phyloP scores from a whole-genome alignment of 2,888 invertebrate genomes.

The Acanthoscelides obtectus region DNA sequence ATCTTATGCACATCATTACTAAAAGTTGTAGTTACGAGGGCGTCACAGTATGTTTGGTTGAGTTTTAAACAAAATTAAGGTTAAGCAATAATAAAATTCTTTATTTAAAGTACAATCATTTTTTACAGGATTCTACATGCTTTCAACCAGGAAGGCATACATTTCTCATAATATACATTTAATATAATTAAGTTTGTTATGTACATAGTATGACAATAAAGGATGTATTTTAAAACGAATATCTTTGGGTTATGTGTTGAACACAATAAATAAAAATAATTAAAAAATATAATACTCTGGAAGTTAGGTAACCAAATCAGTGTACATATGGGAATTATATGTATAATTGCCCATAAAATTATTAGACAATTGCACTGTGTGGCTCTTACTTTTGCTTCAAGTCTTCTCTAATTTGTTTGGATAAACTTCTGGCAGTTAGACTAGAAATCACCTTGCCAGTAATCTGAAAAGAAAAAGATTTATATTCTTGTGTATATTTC shows the following conservation, averaged over 20 bases:
- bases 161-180: constrained; percentile 63
- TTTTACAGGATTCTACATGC: constrained; percentile 47
- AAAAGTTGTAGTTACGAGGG: no score
- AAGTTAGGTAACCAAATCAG: not conserved
- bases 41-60: no score
- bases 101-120: constrained; percentile 18
- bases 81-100: constrained; percentile 14
- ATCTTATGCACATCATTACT: no score
- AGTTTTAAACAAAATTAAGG: no score
- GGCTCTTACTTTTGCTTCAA: constrained; percentile 44
- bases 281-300: not conserved
- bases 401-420: constrained; percentile 69
- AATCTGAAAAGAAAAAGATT: constrained; percentile 19
- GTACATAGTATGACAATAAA: constrained; percentile 9
- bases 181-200: constrained; percentile 7
- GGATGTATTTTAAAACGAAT: constrained; percentile 3
- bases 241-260: not conserved
- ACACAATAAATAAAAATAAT: not conserved
- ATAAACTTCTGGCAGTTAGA: constrained; percentile 74
- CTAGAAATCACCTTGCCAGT: constrained; percentile 56
- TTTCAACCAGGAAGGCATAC: constrained; percentile 90
- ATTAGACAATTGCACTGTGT: constrained; percentile 4
- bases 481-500: no score
- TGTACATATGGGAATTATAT: not conserved
- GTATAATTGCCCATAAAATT: not conserved